Evolutionary conservation across 2,888 invertebrate species (phyloP).

Genomic region (Melinaea marsaeus): DNA sequence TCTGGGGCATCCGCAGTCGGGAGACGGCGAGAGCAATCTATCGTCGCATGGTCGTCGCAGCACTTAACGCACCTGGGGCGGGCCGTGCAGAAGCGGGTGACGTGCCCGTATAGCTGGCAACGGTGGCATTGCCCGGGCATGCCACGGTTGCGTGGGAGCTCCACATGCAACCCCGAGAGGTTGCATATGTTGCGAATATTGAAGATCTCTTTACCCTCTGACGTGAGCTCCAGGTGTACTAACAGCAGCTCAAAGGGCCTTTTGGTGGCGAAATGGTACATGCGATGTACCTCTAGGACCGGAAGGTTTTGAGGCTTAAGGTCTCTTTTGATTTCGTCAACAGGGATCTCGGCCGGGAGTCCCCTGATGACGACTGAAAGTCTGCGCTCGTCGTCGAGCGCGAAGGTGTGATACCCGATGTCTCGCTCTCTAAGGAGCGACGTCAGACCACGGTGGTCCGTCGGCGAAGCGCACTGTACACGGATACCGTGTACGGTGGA

Average conservation of each 20-base stretch:
- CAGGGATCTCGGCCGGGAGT: neutral
- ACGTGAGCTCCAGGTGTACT: neutral
- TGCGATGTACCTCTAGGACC: neutral
- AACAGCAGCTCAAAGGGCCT: conserved; percentile 2
- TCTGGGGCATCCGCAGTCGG: neutral
- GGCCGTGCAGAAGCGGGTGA: conserved; percentile 8
- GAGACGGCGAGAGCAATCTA: neutral
- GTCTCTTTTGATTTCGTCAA: conserved; percentile 1
- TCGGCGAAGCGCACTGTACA: no score
- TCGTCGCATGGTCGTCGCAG: neutral
- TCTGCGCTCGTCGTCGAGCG: conserved; percentile 8
- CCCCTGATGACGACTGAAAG: conserved; percentile 1
- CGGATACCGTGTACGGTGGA: no score
- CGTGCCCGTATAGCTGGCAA: conserved; percentile 22
- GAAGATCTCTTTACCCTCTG: conserved; percentile 9
- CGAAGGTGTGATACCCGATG: conserved; percentile 5
- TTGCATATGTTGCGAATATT: neutral
- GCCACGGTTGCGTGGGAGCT: neutral
- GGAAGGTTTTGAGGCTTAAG: conserved; percentile 7
- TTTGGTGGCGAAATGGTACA: neutral
- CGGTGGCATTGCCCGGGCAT: conserved; percentile 5
- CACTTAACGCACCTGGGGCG: conserved; percentile 21
- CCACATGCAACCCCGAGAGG: neutral
- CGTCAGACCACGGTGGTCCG: no score
- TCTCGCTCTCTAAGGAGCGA: neutral